phyloP scores from a whole-genome alignment of 2,113 vertebrate genomes.

The Dicerorhinus sumatrensis region DNA sequence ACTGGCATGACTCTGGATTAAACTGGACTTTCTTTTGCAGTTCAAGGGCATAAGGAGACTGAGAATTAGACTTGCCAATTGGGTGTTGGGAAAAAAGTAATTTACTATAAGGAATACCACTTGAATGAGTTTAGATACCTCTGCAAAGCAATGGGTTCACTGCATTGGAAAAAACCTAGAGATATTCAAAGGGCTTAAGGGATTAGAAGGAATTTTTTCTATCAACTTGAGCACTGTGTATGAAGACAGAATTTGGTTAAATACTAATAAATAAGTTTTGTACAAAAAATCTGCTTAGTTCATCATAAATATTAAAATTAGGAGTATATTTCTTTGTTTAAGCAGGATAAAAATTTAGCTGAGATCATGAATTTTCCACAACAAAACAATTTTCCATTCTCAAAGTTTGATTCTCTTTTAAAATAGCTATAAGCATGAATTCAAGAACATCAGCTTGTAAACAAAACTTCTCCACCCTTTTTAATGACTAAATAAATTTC shows the following conservation, averaged over 20 bases:
- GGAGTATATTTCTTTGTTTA: neutral
- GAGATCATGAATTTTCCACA: neutral
- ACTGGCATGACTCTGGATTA: neutral
- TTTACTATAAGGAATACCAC: neutral
- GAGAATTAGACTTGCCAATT: neutral
- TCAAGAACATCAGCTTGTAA: neutral
- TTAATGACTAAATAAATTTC: neutral
- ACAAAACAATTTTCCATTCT: neutral
- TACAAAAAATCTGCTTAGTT: neutral
- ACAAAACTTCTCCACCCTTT: neutral
- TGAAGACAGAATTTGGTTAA: neutral
- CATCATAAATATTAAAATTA: conserved; percentile 31
- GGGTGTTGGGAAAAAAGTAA: neutral
- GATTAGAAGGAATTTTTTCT: neutral
- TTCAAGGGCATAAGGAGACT: neutral
- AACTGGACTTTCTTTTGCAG: neutral
- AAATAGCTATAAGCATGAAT: neutral
- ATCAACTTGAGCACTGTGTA: neutral
- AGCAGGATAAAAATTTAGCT: conserved; percentile 10
- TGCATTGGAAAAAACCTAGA: neutral
- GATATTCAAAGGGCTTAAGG: neutral
- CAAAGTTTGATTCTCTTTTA: neutral
- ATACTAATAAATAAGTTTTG: neutral
- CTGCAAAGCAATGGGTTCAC: neutral
- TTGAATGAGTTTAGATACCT: neutral